Percentiles rank a stretch among this genome's conserved stretches.
Conservation (phyloP, 2,888 invertebrate species). For the Icerya purchasi region DNA sequence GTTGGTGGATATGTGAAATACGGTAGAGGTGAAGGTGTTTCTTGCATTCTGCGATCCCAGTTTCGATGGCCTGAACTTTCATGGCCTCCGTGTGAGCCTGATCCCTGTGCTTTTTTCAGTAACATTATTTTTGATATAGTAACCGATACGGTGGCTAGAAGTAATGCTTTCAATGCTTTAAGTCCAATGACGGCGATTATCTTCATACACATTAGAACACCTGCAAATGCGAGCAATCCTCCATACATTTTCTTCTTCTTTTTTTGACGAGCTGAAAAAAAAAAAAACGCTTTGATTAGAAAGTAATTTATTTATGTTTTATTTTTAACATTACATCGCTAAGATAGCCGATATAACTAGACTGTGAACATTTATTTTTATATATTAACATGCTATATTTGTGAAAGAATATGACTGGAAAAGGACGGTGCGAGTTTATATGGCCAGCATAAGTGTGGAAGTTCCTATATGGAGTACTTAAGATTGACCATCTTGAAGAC, state of each 20-base stretch:
- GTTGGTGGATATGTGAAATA: background rate
- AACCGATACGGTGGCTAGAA: conserved; percentile 17
- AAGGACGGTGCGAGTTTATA: too few species aligned
- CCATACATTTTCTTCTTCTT: conserved; percentile 4
- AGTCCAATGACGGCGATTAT: conserved; percentile 19
- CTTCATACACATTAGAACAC: conserved; percentile 19
- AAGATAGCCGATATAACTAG: too few species aligned
- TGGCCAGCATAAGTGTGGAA: too few species aligned
- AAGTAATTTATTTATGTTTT: too few species aligned
- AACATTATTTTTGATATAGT: conserved; percentile 20
- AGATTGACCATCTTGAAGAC: too few species aligned
- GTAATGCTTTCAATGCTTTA: conserved; percentile 19
- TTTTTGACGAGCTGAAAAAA: too few species aligned
- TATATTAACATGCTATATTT: too few species aligned
- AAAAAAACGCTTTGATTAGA: too few species aligned
- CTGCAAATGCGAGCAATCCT: conserved; percentile 20
- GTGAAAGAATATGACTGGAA: too few species aligned
- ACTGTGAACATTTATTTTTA: too few species aligned
- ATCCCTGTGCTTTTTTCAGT: conserved; percentile 16
- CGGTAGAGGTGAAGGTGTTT: background rate
- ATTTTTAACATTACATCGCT: too few species aligned
- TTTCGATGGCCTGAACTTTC: background rate
- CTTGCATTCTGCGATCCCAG: conserved; percentile 4
- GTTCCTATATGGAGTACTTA: too few species aligned
- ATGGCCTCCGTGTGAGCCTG: background rate